These are phyloP conservation scores for Parthenolecanium corni DNA, from an alignment of 2,888 invertebrate genomes.

Conservation along the genomic window DNA sequence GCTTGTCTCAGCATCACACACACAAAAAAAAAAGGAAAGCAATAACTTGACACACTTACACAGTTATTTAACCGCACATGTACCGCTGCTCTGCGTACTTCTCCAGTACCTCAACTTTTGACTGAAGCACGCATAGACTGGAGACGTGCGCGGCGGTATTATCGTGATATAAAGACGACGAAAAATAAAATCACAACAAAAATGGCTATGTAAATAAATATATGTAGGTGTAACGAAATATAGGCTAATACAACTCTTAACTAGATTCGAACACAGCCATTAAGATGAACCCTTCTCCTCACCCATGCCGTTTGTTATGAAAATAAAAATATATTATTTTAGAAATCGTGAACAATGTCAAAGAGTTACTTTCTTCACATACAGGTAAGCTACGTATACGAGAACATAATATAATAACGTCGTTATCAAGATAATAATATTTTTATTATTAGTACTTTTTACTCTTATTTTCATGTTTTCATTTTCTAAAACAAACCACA, in stretches of 20 bases:
- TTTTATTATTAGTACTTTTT: too few species aligned
- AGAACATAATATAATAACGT: too few species aligned
- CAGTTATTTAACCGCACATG: constrained; percentile 6
- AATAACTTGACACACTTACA: constrained; percentile 25
- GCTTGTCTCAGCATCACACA: too few species aligned
- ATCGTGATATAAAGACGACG: not conserved
- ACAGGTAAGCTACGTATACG: too few species aligned
- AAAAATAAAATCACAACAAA: not conserved
- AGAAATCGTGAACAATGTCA: constrained; percentile 14
- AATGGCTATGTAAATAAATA: constrained; percentile 14
- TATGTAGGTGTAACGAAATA: constrained; percentile 16
- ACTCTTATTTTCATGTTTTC: too few species aligned
- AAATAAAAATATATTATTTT: constrained; percentile 4
- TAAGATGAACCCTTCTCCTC: not conserved
- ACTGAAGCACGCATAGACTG: not conserved
- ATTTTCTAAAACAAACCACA: too few species aligned
- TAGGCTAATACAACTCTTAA: too few species aligned
- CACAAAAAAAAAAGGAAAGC: constrained; percentile 24
- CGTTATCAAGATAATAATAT: too few species aligned
- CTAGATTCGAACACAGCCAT: not conserved
- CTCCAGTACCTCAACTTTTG: too few species aligned
- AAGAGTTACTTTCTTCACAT: not conserved
- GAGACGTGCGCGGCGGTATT: not conserved
- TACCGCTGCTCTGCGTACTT: not conserved
- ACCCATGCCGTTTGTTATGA: not conserved